Evolutionary conservation across 2,797 vertebrate species (phyloP).

Genomic region (Ctenosaura bakeri): DNA sequence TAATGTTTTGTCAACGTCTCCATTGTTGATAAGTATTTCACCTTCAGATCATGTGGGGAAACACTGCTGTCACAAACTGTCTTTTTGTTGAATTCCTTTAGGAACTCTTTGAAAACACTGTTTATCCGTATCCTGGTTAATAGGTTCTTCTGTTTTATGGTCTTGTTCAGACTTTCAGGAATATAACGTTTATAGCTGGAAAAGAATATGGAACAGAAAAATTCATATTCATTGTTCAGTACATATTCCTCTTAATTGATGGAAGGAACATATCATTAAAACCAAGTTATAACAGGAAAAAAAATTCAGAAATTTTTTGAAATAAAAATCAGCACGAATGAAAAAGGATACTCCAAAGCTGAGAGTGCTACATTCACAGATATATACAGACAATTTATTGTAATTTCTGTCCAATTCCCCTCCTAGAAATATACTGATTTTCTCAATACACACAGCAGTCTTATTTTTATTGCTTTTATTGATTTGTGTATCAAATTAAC

Average conservation of each 20-base stretch:
- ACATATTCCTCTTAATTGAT: not conserved
- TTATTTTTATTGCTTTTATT: not conserved
- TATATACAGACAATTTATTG: not conserved
- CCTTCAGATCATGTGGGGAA: conserved; percentile 92
- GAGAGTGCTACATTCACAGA: not conserved
- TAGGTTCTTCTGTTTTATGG: conserved; percentile 94
- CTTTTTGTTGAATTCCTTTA: conserved; percentile 94
- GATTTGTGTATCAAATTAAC: not conserved
- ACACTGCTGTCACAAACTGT: conserved; percentile 93
- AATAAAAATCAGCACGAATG: not conserved
- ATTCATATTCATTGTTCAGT: not conserved
- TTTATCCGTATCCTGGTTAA: conserved; percentile 95
- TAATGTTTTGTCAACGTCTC: conserved; percentile 91
- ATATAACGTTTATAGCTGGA: conserved; percentile 94
- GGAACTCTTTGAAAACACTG: conserved; percentile 97
- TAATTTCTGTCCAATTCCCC: not conserved
- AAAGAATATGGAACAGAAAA: not conserved
- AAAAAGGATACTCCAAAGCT: not conserved
- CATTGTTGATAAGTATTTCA: conserved; percentile 96
- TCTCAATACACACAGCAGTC: not conserved
- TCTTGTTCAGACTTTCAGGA: conserved; percentile 91
- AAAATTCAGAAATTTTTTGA: not conserved
- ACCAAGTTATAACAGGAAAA: not conserved
- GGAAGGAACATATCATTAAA: not conserved
- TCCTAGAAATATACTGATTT: not conserved